Conservation (phyloP, 2,113 vertebrate genomes). For the Hirundichthys speculiger region DNA sequence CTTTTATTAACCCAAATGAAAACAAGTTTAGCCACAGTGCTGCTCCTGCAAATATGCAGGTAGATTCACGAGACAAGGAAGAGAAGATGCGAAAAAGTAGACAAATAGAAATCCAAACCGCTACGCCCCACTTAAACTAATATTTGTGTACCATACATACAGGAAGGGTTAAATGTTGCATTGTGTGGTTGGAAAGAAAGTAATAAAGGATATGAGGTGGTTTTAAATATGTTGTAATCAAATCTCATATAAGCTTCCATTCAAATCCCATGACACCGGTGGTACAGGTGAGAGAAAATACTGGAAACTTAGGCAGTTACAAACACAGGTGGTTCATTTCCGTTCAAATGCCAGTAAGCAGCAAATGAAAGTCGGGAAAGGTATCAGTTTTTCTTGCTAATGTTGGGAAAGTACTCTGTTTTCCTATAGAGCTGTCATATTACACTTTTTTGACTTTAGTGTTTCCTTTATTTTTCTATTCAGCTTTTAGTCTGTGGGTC, state of each 20-base stretch:
- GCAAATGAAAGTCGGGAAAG: no score
- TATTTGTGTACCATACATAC: slow-evolving; percentile 45
- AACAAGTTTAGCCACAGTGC: slow-evolving; percentile 53
- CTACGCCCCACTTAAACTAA: slow-evolving; percentile 46
- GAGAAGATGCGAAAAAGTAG: slow-evolving; percentile 17
- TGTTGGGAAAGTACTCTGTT: no score
- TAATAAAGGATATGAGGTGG: neutral
- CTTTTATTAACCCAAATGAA: slow-evolving; percentile 64
- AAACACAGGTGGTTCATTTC: neutral
- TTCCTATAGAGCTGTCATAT: no score
- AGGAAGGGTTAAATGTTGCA: slow-evolving; percentile 43
- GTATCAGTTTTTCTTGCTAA: no score
- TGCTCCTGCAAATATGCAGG: slow-evolving; percentile 36
- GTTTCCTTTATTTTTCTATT: no score
- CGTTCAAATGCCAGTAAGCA: no score
- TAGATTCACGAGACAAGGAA: slow-evolving; percentile 17
- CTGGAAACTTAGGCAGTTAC: no score
- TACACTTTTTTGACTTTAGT: no score
- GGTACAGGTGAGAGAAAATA: neutral
- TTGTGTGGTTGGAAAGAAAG: slow-evolving; percentile 15
- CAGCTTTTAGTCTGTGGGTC: no score
- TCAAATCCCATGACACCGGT: slow-evolving; percentile 1
- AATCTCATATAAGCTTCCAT: slow-evolving; percentile 3
- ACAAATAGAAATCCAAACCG: slow-evolving; percentile 31
- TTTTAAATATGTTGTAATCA: slow-evolving; percentile 4